Conservation (phyloP, 2,113 vertebrate species). For the Pollimyrus isidori region DNA sequence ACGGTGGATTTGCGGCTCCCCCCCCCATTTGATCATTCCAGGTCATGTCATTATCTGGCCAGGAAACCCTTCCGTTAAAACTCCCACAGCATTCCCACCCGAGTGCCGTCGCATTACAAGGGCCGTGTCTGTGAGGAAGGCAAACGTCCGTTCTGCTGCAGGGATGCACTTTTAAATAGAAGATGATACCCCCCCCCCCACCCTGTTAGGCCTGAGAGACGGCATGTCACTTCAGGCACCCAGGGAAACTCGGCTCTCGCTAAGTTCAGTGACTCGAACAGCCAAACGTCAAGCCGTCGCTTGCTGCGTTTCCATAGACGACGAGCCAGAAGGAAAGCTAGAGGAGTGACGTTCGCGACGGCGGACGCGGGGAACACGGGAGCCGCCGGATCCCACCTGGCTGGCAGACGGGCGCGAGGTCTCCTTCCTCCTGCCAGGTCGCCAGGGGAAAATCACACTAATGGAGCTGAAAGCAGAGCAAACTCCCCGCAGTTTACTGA, state of each 20-base stretch:
- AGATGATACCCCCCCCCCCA: neutral
- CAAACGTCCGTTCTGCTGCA: neutral
- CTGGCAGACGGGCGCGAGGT: neutral
- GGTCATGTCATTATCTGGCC: neutral
- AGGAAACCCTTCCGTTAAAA: neutral
- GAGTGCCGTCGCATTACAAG: neutral
- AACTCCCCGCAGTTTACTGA: neutral
- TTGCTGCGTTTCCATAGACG: neutral
- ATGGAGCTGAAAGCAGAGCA: slow-evolving; percentile 2
- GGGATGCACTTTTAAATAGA: neutral
- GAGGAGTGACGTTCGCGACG: neutral
- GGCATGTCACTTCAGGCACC: neutral
- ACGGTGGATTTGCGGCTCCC: neutral
- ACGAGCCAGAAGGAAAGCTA: neutral
- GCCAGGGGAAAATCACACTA: neutral
- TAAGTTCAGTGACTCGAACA: neutral
- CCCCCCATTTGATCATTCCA: no score
- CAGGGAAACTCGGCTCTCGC: neutral
- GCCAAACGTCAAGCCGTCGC: neutral
- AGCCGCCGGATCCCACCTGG: neutral
- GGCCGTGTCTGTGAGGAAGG: neutral
- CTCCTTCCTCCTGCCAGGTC: neutral
- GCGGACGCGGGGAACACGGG: neutral
- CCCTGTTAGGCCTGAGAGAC: neutral
- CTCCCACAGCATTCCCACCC: neutral